These are phyloP conservation scores for Armadillidium nasatum DNA, from an alignment of 1,140 invertebrate genomes.

Conservation along the genomic window DNA sequence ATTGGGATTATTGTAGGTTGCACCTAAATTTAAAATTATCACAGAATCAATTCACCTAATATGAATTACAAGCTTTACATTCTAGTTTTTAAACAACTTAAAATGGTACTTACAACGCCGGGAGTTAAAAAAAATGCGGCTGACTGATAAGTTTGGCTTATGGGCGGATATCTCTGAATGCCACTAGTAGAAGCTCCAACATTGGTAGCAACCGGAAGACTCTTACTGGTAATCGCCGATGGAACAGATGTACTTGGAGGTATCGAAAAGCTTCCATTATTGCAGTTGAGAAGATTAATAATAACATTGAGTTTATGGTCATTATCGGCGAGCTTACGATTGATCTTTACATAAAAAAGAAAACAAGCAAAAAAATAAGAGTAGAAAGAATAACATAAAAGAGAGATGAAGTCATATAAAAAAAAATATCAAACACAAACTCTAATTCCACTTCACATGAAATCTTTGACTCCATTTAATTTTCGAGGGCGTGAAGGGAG, in stretches of 20 bases:
- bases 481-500: too few relatives aligned
- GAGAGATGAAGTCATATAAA: too few relatives aligned
- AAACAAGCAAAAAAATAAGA: too few relatives aligned
- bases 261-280: not conserved
- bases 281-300: not conserved
- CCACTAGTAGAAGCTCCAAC: not conserved
- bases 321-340: not conserved
- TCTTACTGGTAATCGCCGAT: not conserved
- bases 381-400: too few relatives aligned
- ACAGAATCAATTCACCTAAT: too few relatives aligned
- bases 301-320: not conserved
- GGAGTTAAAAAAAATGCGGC: not conserved
- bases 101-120: not conserved
- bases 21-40: too few relatives aligned
- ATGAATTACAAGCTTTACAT: too few relatives aligned
- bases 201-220: not conserved
- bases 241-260: not conserved
- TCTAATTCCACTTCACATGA: too few relatives aligned
- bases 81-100: too few relatives aligned
- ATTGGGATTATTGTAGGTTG: not conserved
- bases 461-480: too few relatives aligned
- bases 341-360: too few relatives aligned
- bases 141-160: not conserved
- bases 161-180: not conserved
- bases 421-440: too few relatives aligned